phyloP scores from a whole-genome alignment of 2,888 invertebrate genomes.

The Neocrepidodera transversa region DNA sequence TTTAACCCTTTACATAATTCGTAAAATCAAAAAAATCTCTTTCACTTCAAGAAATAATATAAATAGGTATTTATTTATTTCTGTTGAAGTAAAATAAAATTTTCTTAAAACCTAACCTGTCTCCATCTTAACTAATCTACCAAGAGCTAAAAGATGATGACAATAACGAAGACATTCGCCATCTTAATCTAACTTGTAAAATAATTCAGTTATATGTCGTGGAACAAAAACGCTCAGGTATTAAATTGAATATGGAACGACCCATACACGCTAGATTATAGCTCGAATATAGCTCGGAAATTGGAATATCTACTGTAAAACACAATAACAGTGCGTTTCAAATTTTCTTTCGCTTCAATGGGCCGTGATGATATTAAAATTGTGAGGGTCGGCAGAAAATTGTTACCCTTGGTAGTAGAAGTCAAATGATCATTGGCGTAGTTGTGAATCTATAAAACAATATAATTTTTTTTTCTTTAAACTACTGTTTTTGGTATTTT shows the following conservation, averaged over 20 bases:
- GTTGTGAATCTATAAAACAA: too few relatives aligned
- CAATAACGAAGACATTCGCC: constrained; percentile 20
- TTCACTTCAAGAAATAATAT: too few relatives aligned
- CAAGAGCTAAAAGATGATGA: constrained; percentile 19
- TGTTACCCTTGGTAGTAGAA: not conserved
- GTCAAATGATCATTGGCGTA: not conserved
- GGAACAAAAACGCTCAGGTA: constrained; percentile 2
- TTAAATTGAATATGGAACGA: constrained; percentile 15
- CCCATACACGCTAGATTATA: not conserved
- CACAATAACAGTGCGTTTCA: constrained; percentile 12
- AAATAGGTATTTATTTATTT: too few relatives aligned
- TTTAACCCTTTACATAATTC: too few relatives aligned
- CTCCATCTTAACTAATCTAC: too few relatives aligned
- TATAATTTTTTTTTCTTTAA: too few relatives aligned
- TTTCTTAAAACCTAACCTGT: too few relatives aligned
- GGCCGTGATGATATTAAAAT: constrained; percentile 9
- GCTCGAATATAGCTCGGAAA: not conserved
- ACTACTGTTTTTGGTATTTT: too few relatives aligned
- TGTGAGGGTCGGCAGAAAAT: constrained; percentile 1
- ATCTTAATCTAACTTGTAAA: constrained; percentile 17
- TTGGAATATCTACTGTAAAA: constrained; percentile 12
- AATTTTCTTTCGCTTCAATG: constrained; percentile 1
- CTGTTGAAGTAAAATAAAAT: too few relatives aligned
- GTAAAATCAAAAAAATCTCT: too few relatives aligned
- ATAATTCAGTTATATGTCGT: constrained; percentile 6